Evolutionary conservation across 2,888 invertebrate genomes (phyloP).

Genomic region (Phania funesta): DNA sequence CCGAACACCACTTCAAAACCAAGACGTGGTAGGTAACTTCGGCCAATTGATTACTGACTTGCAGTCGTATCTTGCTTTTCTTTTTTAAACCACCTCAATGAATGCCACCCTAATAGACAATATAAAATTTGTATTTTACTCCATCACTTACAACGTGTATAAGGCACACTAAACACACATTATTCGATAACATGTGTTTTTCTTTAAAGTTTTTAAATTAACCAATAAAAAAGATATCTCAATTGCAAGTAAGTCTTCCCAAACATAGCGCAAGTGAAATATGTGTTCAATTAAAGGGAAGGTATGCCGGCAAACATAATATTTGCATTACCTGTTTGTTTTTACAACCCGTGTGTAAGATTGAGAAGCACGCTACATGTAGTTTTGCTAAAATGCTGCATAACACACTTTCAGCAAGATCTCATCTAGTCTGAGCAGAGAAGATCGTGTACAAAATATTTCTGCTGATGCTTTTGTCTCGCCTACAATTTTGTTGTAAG

Average conservation of each 20-base stretch:
- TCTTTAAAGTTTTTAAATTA: constrained; percentile 13
- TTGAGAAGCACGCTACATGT: too few relatives aligned
- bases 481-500: too few relatives aligned
- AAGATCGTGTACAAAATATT: too few relatives aligned
- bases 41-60: too few relatives aligned
- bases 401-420: too few relatives aligned
- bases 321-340: background rate
- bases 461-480: too few relatives aligned
- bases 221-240: constrained; percentile 32
- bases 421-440: too few relatives aligned
- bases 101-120: background rate
- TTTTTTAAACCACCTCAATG: background rate
- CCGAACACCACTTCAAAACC: too few relatives aligned
- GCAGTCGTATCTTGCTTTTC: too few relatives aligned
- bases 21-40: too few relatives aligned
- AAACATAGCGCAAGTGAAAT: constrained; percentile 34
- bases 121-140: background rate
- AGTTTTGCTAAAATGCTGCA: too few relatives aligned
- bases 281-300: background rate
- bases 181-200: constrained; percentile 30
- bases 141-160: background rate
- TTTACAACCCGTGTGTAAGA: too few relatives aligned
- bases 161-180: constrained; percentile 32
- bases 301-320: background rate
- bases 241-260: constrained; percentile 21